Conservation (phyloP, 2,797 vertebrate species). For the Pogoniulus pusillus region DNA sequence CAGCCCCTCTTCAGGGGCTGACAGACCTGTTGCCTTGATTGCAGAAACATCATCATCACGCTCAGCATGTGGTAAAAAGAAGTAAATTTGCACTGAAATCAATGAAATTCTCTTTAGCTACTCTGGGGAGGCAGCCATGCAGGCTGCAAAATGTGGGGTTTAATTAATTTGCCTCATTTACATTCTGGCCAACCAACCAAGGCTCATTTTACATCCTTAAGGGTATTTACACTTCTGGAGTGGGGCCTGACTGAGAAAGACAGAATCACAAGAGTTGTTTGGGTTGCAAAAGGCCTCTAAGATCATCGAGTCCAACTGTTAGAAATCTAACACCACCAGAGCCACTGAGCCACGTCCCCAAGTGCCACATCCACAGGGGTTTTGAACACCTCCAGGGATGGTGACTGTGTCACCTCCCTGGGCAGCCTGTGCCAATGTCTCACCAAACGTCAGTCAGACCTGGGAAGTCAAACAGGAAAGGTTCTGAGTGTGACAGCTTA, state of each 20-base stretch:
- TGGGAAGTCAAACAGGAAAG: not conserved
- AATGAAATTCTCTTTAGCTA: not conserved
- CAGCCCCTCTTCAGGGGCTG: too few relatives aligned
- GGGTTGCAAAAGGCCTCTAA: too few relatives aligned
- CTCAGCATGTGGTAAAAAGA: not conserved
- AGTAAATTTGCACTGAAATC: not conserved
- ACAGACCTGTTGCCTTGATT: not conserved
- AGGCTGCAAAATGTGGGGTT: not conserved
- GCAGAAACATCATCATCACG: accelerated
- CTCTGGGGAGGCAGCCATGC: not conserved
- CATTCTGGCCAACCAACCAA: not conserved
- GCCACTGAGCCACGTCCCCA: too few relatives aligned
- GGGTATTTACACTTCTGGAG: not conserved
- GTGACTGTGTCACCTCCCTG: too few relatives aligned
- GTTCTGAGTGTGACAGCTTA: not conserved
- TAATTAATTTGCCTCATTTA: slow-evolving; percentile 37
- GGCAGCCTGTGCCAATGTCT: too few relatives aligned
- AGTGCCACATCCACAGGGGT: too few relatives aligned
- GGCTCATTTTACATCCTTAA: not conserved
- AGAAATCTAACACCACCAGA: too few relatives aligned
- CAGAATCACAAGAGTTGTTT: too few relatives aligned
- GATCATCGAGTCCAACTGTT: too few relatives aligned
- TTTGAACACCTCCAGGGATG: too few relatives aligned
- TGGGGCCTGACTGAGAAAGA: not conserved
- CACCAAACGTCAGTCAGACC: too few relatives aligned